Conservation (phyloP, 2,888 invertebrate genomes). For the Idaea dimidiata region DNA sequence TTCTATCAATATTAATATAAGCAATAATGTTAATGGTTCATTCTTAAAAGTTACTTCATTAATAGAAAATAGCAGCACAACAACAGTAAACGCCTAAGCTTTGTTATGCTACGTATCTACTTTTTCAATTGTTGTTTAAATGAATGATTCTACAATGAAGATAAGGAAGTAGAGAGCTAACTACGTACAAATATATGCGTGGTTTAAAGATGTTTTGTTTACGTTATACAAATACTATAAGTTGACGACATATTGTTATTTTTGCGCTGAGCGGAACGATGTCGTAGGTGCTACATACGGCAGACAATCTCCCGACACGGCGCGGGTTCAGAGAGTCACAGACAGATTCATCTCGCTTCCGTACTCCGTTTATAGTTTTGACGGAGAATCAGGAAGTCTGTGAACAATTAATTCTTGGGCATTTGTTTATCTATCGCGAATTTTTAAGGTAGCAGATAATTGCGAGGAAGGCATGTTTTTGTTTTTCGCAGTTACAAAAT, state of each 20-base stretch:
- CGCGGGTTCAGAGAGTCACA: slow-evolving; percentile 3
- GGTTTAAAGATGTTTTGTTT: slow-evolving; percentile 29
- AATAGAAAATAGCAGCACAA: not conserved
- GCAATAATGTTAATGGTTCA: not conserved
- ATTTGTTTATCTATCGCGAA: slow-evolving; percentile 45
- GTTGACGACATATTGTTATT: slow-evolving; percentile 20
- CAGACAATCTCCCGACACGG: slow-evolving; percentile 4
- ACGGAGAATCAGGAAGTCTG: slow-evolving; percentile 68
- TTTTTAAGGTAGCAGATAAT: slow-evolving; percentile 27
- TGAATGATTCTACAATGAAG: slow-evolving; percentile 53
- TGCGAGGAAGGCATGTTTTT: slow-evolving; percentile 21
- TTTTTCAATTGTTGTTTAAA: slow-evolving; percentile 30
- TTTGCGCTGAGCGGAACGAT: slow-evolving; percentile 35
- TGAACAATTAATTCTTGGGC: slow-evolving; percentile 47
- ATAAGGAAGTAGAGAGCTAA: slow-evolving; percentile 53
- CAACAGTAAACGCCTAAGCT: slow-evolving; percentile 12
- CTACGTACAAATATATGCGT: slow-evolving; percentile 25
- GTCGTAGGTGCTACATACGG: slow-evolving; percentile 32
- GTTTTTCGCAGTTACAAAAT: not conserved
- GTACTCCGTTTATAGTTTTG: slow-evolving; percentile 68
- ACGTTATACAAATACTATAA: slow-evolving; percentile 27
- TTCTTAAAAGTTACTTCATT: not conserved
- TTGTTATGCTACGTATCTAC: slow-evolving; percentile 19
- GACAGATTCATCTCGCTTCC: slow-evolving; percentile 55
- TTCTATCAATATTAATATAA: not conserved